Evolutionary conservation across 2,797 vertebrate species (phyloP).

Genomic region (Sylvilagus floridanus): DNA sequence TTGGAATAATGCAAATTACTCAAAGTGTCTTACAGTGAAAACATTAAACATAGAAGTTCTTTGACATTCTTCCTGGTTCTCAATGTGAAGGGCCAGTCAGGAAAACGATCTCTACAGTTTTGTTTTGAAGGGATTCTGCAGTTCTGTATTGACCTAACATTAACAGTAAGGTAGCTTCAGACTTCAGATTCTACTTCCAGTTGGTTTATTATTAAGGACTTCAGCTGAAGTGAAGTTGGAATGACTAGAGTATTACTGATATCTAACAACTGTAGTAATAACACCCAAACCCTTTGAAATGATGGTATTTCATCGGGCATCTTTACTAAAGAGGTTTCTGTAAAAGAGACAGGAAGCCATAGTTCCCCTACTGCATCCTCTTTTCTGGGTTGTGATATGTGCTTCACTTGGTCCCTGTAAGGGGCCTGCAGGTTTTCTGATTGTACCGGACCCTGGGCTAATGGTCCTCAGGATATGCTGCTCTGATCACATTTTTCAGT

Average conservation of each 20-base stretch:
- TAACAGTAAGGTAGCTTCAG: not conserved
- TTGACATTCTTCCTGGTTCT: not conserved
- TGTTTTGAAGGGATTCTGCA: not conserved
- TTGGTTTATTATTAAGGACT: not conserved
- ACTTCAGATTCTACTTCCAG: not conserved
- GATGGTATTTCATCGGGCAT: not conserved
- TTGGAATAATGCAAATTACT: not conserved
- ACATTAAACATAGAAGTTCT: not conserved
- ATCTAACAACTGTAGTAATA: not conserved
- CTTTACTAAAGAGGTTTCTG: not conserved
- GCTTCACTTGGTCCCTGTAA: not conserved
- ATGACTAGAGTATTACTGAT: not conserved
- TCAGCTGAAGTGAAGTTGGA: not conserved
- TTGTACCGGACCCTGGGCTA: not conserved
- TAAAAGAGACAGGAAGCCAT: not conserved
- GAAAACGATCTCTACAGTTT: not conserved
- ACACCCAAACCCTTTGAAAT: not conserved
- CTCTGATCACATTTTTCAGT: not conserved
- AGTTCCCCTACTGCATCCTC: not conserved
- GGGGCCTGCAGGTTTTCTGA: not conserved
- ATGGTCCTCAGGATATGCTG: not conserved
- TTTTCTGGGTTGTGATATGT: accelerated
- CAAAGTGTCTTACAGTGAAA: not conserved
- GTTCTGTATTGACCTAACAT: not conserved
- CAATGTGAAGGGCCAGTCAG: not conserved